Conservation (phyloP, 2,888 invertebrate species). For the Dicyrtomina minuta region DNA sequence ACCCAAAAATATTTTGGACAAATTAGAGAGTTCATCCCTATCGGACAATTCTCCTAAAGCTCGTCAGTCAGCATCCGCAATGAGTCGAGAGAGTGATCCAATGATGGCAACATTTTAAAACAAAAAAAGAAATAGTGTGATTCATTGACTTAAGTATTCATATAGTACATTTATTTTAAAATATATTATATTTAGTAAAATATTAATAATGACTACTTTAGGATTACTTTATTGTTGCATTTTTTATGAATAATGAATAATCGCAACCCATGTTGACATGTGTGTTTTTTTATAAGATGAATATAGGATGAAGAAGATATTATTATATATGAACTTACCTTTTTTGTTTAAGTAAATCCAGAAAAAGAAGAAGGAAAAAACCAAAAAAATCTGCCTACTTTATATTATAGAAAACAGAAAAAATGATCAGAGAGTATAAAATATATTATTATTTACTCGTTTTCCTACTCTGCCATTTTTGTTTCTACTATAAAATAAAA, state of each 20-base stretch:
- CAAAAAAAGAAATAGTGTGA: constrained; percentile 23
- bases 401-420: too few species aligned
- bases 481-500: background rate
- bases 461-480: background rate
- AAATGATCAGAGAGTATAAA: too few species aligned
- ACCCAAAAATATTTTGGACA: constrained; percentile 50
- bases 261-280: constrained; percentile 4
- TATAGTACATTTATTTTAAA: background rate
- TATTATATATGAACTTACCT: background rate
- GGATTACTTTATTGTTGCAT: constrained; percentile 25
- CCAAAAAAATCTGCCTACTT: too few species aligned
- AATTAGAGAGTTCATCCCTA: constrained; percentile 41
- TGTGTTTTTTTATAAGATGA: background rate
- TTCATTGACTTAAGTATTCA: constrained; percentile 4
- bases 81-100: constrained; percentile 48
- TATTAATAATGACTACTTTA: background rate
- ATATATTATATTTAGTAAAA: too few species aligned
- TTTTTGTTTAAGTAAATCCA: constrained; percentile 3
- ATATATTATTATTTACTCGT: background rate
- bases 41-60: background rate
- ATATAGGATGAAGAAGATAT: background rate
- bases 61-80: constrained; percentile 5
- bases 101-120: constrained; percentile 53
- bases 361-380: constrained; percentile 5
- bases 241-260: constrained; percentile 18